Evolutionary conservation across 2,888 invertebrate genomes (phyloP), one percentile per base, ranked within the genome.

Genomic region (Drosophila rellima): DNA sequence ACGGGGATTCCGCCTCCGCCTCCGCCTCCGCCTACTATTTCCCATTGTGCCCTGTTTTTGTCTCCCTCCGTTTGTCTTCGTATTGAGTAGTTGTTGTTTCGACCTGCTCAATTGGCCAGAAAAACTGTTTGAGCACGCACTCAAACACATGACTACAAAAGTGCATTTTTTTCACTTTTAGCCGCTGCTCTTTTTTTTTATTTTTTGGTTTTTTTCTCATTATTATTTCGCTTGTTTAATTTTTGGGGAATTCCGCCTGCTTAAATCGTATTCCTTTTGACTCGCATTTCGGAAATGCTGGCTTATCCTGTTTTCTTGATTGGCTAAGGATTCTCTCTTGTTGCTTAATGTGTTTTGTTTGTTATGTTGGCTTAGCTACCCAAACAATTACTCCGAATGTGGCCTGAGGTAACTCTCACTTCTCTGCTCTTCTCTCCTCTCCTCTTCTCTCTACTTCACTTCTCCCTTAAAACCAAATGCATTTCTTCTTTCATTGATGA

Each of bases 241-340:
- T 63, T 70, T 63, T 70, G 70, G 88, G 88, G 89, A 90, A 89
- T 89, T 89, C 89, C 89, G 90, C 90, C 59, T 84, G 76, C 89
- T 83, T 89, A 84, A 71, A 81, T 85, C 89, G 67, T 26, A 4
- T 26, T 26, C 26, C 2, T 79, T 89, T 90, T 88, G 90, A 90
- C 90, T 90, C 79, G 76, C 85, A 74, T 82, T 78, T 90, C 91
- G 90, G 90, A 90, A 91, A 90, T 89, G 67, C 80, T 74, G 78
- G 91, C 87, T 90, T 86, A 90, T 90, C 91, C 86, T 88, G 79
- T 88, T 90, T 89, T 82, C 84, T 78, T 88, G 90, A 89, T 87
- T 88, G 90, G 88, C 80, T 88, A 81, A 80, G 82, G 73, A 75
- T 72, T 69, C 69, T 69, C 69, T 61, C 52, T 44, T 69, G 70